These are phyloP conservation scores for Boloria selene DNA, from an alignment of 2,888 invertebrate species.

Conservation along the genomic window DNA sequence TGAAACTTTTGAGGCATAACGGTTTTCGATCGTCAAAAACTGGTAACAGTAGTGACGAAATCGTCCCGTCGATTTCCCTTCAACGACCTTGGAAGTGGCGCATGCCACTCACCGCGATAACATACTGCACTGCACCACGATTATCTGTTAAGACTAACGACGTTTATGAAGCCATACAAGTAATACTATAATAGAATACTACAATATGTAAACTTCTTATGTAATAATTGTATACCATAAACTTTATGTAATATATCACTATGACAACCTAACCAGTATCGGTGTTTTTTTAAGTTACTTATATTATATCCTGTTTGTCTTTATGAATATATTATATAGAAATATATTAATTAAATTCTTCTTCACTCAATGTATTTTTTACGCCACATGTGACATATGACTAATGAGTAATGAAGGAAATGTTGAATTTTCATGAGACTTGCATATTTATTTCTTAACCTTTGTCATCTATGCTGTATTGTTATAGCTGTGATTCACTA, in stretches of 20 bases:
- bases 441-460: constrained; percentile 67
- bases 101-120: constrained; percentile 60
- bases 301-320: no score
- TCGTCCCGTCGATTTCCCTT: constrained; percentile 72
- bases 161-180: constrained; percentile 11
- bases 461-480: constrained; percentile 62
- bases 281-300: no score
- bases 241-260: background rate
- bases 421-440: constrained; percentile 64
- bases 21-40: constrained; percentile 49
- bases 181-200: constrained; percentile 16
- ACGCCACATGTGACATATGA: constrained; percentile 17
- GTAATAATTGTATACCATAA: constrained; percentile 28
- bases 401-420: constrained; percentile 55
- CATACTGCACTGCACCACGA: constrained; percentile 54
- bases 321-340: no score
- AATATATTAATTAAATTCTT: no score
- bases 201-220: constrained; percentile 39
- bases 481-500: constrained; percentile 59
- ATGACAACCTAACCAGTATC: no score
- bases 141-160: constrained; percentile 46
- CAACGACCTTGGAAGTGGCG: constrained; percentile 72
- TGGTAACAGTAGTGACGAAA: constrained; percentile 64
- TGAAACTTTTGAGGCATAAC: constrained; percentile 59
- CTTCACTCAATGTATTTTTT: no score